Conservation (phyloP, 2,113 vertebrate species). For the Micronisus gabar region DNA sequence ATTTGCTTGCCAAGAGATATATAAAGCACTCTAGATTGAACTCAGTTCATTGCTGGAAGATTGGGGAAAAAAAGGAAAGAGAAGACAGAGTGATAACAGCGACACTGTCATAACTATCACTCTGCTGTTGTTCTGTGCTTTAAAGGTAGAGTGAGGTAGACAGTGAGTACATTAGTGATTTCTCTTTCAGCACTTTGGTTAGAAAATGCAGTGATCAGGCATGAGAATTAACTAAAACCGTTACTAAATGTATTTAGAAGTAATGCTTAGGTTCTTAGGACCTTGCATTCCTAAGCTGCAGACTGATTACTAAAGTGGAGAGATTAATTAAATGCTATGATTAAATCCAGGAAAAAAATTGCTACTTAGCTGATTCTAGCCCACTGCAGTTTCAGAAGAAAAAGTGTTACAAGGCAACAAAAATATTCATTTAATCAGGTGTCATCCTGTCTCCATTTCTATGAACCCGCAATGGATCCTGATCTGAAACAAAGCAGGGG, state of each 20-base stretch:
- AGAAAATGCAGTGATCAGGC: background rate
- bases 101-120: background rate
- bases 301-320: background rate
- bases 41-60: background rate
- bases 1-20: background rate
- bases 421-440: background rate
- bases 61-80: background rate
- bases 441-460: background rate
- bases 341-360: background rate
- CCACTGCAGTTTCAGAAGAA: background rate
- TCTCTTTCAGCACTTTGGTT: background rate
- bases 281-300: background rate
- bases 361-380: background rate
- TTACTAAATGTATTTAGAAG: background rate
- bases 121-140: background rate
- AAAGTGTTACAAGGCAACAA: background rate
- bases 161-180: rapidly evolving
- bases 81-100: background rate
- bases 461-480: background rate
- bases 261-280: slow-evolving; percentile 4
- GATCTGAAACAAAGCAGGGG: background rate
- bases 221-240: background rate
- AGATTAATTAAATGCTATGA: slow-evolving; percentile 13
- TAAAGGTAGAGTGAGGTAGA: background rate
- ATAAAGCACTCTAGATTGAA: background rate